A percentile compares a stretch with the other conserved stretches of the same genome.
phyloP scores from a whole-genome alignment of 2,113 vertebrate genomes.

The Phainopepla nitens region DNA sequence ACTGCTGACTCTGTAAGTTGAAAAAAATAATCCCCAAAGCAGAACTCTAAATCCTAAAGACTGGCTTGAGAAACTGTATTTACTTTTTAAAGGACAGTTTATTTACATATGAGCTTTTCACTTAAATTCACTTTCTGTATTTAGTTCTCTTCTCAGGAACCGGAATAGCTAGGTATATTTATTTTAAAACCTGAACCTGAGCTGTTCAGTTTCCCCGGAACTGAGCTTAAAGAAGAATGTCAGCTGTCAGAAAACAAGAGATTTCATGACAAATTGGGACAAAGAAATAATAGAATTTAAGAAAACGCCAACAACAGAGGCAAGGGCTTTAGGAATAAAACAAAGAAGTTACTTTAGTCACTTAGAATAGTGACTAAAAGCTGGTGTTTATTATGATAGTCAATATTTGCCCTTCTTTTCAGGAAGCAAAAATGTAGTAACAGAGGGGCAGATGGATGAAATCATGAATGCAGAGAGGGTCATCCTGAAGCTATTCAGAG shows the following conservation, averaged over 20 bases:
- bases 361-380: neutral
- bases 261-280: neutral
- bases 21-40: neutral
- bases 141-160: neutral
- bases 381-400: neutral
- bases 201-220: neutral
- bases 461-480: neutral
- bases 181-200: neutral
- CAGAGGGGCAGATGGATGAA: neutral
- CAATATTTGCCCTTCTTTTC: neutral
- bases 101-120: neutral
- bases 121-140: neutral
- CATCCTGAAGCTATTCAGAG: neutral
- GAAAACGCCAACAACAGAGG: neutral
- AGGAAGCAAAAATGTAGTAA: neutral
- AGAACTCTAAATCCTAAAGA: neutral
- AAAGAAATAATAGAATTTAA: neutral
- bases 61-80: neutral
- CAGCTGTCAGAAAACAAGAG: neutral
- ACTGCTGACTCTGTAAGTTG: neutral
- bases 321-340: neutral
- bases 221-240: neutral
- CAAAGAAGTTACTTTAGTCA: neutral
- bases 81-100: neutral
- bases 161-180: neutral